Evolutionary conservation across 2,888 invertebrate species (phyloP).

Genomic region (Protophormia terraenovae): DNA sequence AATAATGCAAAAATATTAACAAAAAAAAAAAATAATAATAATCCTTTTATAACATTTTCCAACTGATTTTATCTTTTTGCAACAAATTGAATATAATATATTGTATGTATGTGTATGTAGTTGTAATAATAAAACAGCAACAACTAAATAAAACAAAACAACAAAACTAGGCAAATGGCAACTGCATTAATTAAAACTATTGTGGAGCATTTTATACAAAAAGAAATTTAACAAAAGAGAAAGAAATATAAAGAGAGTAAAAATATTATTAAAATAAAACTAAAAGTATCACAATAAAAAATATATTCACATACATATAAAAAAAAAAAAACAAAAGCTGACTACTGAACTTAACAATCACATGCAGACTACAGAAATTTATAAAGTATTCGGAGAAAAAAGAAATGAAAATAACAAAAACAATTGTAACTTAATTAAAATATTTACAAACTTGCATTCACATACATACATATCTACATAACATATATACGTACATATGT

Average conservation of each 20-base stretch:
- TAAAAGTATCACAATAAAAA: conserved; percentile 6
- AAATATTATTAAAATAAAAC: neutral
- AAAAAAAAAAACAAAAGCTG: conserved; percentile 18
- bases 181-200: conserved; percentile 64
- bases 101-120: no score
- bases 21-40: neutral
- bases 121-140: conserved; percentile 26
- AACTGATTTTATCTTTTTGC: conserved; percentile 49
- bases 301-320: no score
- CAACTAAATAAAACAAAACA: conserved; percentile 27
- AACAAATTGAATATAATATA: conserved; percentile 45
- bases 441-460: neutral
- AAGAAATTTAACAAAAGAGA: conserved; percentile 19
- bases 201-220: conserved; percentile 45
- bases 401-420: conserved; percentile 8
- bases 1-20: neutral
- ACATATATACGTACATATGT: neutral
- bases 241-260: conserved; percentile 21
- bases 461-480: neutral
- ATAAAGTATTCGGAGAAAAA: neutral
- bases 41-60: conserved; percentile 35
- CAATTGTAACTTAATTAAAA: conserved; percentile 49
- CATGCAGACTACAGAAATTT: conserved; percentile 15
- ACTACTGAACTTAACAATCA: conserved; percentile 35
- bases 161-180: conserved; percentile 57